Conservation (phyloP, 2,113 vertebrate genomes). For the Camarhynchus parvulus region DNA sequence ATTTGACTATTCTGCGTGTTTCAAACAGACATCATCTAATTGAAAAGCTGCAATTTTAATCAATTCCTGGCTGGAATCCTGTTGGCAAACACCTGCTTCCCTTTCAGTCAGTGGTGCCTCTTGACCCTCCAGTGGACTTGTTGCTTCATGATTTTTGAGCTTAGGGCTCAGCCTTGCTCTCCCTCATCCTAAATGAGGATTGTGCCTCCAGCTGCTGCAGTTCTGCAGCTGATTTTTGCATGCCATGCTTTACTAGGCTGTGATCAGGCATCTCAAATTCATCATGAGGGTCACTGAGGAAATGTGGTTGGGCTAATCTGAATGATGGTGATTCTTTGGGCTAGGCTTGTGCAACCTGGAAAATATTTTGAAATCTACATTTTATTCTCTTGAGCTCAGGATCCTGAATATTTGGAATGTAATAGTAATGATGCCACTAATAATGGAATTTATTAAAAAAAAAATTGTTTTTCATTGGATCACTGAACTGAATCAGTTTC, state of each 20-base stretch:
- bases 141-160: neutral
- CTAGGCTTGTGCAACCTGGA: neutral
- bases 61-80: neutral
- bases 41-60: slow-evolving; percentile 22
- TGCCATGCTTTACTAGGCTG: neutral
- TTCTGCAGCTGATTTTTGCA: neutral
- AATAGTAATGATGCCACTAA: neutral
- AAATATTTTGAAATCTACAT: neutral
- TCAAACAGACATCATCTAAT: neutral
- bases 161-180: neutral
- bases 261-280: neutral
- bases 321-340: neutral
- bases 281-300: neutral
- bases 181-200: neutral
- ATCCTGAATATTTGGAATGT: neutral
- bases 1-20: neutral
- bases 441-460: neutral
- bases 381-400: neutral
- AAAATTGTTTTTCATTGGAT: neutral
- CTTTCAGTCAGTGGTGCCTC: neutral
- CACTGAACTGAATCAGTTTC: neutral
- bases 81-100: neutral
- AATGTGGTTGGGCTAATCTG: neutral
- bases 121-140: neutral
- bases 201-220: neutral